Evolutionary conservation across 1,140 invertebrate genomes (phyloP).

Genomic region (Steinernema feltiae): DNA sequence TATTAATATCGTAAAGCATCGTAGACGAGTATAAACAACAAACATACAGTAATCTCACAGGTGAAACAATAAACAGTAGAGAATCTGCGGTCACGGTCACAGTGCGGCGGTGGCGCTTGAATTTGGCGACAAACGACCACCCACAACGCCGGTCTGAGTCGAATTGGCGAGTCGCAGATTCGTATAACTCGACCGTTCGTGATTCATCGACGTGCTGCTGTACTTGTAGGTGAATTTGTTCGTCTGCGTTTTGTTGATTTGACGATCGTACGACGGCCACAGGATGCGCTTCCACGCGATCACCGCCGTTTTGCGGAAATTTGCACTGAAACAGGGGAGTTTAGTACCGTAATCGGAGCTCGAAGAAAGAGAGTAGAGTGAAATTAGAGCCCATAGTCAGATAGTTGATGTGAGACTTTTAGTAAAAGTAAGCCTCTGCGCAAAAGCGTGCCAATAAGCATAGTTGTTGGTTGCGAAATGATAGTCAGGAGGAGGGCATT

Average conservation of each 20-base stretch:
- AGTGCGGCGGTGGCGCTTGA: background rate
- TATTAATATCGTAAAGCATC: too few species aligned
- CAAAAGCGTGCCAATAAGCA: too few species aligned
- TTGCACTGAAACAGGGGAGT: slow-evolving; percentile 56
- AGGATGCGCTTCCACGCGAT: slow-evolving; percentile 45
- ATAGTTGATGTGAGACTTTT: background rate
- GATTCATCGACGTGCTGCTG: slow-evolving; percentile 1
- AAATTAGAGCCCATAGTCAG: too few species aligned
- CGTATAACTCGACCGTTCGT: background rate
- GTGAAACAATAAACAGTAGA: background rate
- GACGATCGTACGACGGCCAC: slow-evolving; percentile 29
- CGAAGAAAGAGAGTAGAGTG: too few species aligned
- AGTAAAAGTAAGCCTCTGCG: background rate
- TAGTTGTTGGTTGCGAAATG: too few species aligned
- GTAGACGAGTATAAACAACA: too few species aligned
- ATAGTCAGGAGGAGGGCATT: background rate
- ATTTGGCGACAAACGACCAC: background rate
- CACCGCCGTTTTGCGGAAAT: slow-evolving; percentile 52
- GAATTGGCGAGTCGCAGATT: background rate
- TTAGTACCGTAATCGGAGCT: too few species aligned
- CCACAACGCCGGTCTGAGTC: background rate
- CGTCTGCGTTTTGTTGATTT: background rate
- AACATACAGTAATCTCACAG: background rate
- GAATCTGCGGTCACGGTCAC: too few species aligned
- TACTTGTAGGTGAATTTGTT: slow-evolving; percentile 16